A percentile compares a stretch with the other conserved stretches of the same genome.
These are phyloP conservation scores for Jordanella pulchra DNA, from an alignment of 2,797 vertebrate genomes.

Conservation along the genomic window DNA sequence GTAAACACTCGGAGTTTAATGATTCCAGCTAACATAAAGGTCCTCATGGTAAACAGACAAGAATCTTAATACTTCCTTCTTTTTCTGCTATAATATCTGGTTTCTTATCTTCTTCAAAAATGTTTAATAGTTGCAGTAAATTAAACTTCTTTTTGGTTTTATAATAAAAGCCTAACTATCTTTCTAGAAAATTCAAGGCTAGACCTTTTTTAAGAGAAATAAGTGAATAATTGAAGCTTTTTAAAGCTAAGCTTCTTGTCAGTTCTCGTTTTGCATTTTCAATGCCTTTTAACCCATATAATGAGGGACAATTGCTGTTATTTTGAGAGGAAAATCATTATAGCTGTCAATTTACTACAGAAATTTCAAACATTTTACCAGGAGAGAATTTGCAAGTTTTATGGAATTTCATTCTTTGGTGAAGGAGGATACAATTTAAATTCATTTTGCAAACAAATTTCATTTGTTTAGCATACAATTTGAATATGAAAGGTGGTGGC, in stretches of 20 bases:
- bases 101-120: not conserved
- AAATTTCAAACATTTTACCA: not conserved
- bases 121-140: not conserved
- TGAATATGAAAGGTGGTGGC: no score
- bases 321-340: not conserved
- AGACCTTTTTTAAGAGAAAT: not conserved
- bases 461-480: no score
- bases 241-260: no score
- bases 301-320: not conserved
- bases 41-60: no score
- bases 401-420: no score
- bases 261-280: no score
- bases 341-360: not conserved
- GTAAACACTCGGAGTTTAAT: not conserved
- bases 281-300: not conserved
- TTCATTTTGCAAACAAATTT: no score
- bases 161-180: not conserved
- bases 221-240: not conserved
- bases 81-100: no score
- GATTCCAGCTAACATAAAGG: not conserved
- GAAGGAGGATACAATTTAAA: no score
- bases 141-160: no score
- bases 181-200: not conserved
- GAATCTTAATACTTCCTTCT: no score
- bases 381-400: no score